These are phyloP conservation scores for Cygnus olor DNA, from an alignment of 2,797 vertebrate species.

Conservation along the genomic window DNA sequence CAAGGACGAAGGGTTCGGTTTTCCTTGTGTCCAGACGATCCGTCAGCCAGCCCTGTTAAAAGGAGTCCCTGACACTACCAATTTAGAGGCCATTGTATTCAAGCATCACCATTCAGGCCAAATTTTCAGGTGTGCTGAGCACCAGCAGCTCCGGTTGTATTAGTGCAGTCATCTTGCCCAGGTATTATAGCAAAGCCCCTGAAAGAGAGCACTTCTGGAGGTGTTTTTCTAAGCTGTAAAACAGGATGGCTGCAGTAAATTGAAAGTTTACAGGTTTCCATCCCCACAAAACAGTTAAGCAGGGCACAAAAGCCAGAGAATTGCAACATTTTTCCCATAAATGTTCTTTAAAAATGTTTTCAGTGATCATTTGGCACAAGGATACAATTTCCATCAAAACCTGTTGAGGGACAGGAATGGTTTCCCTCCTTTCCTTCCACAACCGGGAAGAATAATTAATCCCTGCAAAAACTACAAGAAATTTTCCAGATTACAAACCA, in stretches of 20 bases:
- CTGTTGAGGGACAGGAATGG: slow-evolving; percentile 37
- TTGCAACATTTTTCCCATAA: slow-evolving; percentile 61
- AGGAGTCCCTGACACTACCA: not conserved
- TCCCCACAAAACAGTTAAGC: slow-evolving; percentile 19
- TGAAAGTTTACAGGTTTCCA: slow-evolving; percentile 60
- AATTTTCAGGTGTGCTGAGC: not conserved
- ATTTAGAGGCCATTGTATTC: not conserved
- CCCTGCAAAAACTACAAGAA: slow-evolving; percentile 43
- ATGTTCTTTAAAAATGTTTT: slow-evolving; percentile 57
- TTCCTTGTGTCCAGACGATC: not conserved
- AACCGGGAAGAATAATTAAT: slow-evolving; percentile 43
- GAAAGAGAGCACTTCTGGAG: slow-evolving; percentile 44
- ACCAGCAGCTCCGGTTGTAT: not conserved
- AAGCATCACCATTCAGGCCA: not conserved
- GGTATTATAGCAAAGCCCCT: not conserved
- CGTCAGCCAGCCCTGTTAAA: not conserved
- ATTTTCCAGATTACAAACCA: slow-evolving; percentile 33
- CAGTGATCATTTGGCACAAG: slow-evolving; percentile 10
- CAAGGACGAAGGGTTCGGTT: rapidly evolving
- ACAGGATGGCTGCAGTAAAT: slow-evolving; percentile 51
- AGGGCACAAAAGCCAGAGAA: slow-evolving; percentile 33
- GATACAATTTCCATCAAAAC: slow-evolving; percentile 54
- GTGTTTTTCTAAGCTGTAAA: slow-evolving; percentile 37
- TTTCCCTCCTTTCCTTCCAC: slow-evolving; percentile 42
- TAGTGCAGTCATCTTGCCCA: rapidly evolving